phyloP scores from a whole-genome alignment of 1,140 invertebrate genomes.

The Drosophila tropicalis region DNA sequence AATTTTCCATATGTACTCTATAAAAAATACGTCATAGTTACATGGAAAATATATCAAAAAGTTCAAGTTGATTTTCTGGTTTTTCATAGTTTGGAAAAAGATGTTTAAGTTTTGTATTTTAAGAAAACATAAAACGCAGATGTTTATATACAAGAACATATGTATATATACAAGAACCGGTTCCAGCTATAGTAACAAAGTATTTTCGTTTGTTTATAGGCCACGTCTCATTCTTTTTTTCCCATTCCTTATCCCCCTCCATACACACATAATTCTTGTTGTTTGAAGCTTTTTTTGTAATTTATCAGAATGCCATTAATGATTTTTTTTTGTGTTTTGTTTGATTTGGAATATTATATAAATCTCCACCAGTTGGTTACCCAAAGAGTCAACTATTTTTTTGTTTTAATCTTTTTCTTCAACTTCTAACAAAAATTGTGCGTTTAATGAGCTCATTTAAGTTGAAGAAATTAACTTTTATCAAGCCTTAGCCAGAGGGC shows the following conservation, averaged over 20 bases:
- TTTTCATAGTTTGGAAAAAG: background rate
- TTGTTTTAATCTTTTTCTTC: slow-evolving; percentile 45
- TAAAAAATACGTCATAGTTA: slow-evolving; percentile 11
- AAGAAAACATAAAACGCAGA: slow-evolving; percentile 25
- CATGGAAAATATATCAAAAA: background rate
- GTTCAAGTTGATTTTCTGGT: background rate
- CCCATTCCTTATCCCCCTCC: slow-evolving; percentile 2
- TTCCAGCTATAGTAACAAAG: slow-evolving; percentile 43
- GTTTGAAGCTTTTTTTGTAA: slow-evolving; percentile 19
- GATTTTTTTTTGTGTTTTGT: slow-evolving; percentile 21
- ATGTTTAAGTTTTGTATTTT: slow-evolving; percentile 22
- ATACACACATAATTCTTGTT: background rate
- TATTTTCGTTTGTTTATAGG: slow-evolving; percentile 58
- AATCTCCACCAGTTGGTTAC: slow-evolving; percentile 22
- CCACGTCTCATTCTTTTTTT: slow-evolving; percentile 60
- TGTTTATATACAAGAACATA: slow-evolving; percentile 22
- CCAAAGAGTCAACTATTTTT: slow-evolving; percentile 27
- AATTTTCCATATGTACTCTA: background rate
- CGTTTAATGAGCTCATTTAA: slow-evolving; percentile 48
- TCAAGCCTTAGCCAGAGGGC: slow-evolving; percentile 32
- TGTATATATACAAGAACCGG: slow-evolving; percentile 49
- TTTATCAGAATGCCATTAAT: slow-evolving; percentile 34
- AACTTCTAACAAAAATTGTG: slow-evolving; percentile 21
- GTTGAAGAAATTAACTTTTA: slow-evolving; percentile 10
- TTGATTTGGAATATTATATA: slow-evolving; percentile 42